These are phyloP conservation scores for Pavo muticus DNA, from an alignment of 2,113 vertebrate species.

Conservation along the genomic window DNA sequence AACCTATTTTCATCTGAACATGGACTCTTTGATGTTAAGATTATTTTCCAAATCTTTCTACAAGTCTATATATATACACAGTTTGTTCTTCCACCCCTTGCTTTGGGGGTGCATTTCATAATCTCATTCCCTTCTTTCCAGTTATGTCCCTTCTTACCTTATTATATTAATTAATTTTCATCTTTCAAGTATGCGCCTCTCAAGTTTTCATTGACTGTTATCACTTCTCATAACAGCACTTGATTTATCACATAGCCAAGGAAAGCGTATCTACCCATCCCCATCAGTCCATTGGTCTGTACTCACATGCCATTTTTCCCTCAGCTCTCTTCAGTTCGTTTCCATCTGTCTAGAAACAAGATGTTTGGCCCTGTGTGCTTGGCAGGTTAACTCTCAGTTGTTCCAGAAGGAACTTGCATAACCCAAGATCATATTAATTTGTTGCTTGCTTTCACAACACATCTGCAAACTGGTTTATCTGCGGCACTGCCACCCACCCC, in stretches of 20 bases:
- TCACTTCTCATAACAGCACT: neutral
- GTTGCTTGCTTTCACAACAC: neutral
- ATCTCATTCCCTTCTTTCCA: constrained; percentile 29
- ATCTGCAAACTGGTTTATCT: neutral
- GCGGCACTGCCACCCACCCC: accelerated
- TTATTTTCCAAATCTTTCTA: constrained; percentile 34
- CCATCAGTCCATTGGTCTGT: neutral
- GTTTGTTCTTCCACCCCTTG: constrained; percentile 24
- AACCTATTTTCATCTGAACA: constrained; percentile 33
- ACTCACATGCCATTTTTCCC: neutral
- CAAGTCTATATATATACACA: neutral
- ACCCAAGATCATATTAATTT: neutral
- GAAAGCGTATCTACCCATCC: neutral
- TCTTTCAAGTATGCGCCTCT: neutral
- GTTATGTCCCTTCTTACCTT: neutral
- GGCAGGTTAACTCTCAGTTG: neutral
- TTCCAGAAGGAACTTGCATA: neutral
- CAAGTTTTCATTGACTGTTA: constrained; percentile 26
- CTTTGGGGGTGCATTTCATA: neutral
- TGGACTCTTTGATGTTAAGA: constrained; percentile 12
- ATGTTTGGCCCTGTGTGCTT: neutral
- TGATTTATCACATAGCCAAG: neutral
- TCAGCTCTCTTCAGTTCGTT: neutral
- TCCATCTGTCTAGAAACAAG: neutral
- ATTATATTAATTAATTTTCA: constrained; percentile 2